These are phyloP conservation scores for Syrmaticus mikado DNA, from an alignment of 2,113 vertebrate species.

Conservation along the genomic window DNA sequence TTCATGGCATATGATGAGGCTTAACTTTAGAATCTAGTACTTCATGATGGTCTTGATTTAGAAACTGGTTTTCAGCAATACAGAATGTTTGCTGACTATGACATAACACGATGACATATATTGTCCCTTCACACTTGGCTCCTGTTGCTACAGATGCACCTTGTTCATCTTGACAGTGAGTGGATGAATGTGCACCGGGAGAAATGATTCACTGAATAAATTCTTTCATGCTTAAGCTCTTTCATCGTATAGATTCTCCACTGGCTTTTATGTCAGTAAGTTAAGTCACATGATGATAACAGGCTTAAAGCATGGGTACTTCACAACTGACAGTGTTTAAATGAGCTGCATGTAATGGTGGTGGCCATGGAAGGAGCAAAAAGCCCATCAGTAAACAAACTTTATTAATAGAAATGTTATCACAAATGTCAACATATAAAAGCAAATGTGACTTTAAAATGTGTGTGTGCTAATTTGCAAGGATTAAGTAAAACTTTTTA, in stretches of 20 bases:
- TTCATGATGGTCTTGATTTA: neutral
- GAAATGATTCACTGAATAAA: neutral
- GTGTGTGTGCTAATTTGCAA: constrained; percentile 58
- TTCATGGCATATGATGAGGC: neutral
- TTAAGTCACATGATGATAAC: neutral
- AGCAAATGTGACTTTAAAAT: constrained; percentile 63
- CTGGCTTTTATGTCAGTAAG: neutral
- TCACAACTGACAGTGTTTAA: constrained; percentile 51
- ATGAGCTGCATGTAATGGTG: constrained; percentile 40
- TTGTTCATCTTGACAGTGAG: neutral
- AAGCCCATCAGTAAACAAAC: constrained; percentile 66
- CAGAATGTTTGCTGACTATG: neutral
- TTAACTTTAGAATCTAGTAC: neutral
- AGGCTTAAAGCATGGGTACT: constrained; percentile 46
- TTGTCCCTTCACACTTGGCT: neutral
- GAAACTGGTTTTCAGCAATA: neutral
- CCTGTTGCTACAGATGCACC: neutral
- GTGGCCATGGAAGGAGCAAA: constrained; percentile 26
- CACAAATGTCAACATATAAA: constrained; percentile 49
- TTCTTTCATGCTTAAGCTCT: neutral
- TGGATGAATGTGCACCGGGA: neutral
- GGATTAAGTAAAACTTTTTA: constrained; percentile 73
- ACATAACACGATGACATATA: neutral
- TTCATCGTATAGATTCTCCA: neutral
- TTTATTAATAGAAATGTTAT: constrained; percentile 72